A percentile compares a stretch with the other conserved stretches of the same genome.
Conservation (phyloP, 2,888 invertebrate species). For the Hypomecis atomaria region DNA sequence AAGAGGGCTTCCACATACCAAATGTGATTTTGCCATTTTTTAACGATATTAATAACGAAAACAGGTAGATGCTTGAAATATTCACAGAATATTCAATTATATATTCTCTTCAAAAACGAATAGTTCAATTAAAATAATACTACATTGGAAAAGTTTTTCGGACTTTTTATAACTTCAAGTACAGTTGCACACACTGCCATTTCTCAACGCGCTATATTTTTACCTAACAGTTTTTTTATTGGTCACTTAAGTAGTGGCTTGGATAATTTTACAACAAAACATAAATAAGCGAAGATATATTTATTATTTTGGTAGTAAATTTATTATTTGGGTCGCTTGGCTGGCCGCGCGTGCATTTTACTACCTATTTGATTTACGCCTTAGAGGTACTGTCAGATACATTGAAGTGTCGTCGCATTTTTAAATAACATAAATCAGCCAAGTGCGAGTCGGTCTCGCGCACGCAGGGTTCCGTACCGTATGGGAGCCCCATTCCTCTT, state of each 20-base stretch:
- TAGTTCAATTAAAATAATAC: too few relatives aligned
- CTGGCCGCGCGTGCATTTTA: slow-evolving; percentile 35
- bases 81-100: too few relatives aligned
- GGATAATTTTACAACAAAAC: slow-evolving; percentile 34
- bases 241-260: slow-evolving; percentile 25
- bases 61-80: too few relatives aligned
- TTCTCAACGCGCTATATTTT: slow-evolving; percentile 14
- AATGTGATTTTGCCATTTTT: too few relatives aligned
- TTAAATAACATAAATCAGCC: too few relatives aligned
- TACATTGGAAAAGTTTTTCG: too few relatives aligned
- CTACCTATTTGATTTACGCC: slow-evolving; percentile 37
- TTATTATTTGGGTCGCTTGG: slow-evolving; percentile 37
- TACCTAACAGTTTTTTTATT: slow-evolving; percentile 36
- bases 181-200: slow-evolving; percentile 12
- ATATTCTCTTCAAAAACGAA: too few relatives aligned
- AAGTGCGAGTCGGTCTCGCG: too few relatives aligned
- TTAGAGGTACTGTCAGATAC: slow-evolving; percentile 9
- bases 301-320: slow-evolving; percentile 38
- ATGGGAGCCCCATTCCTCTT: too few relatives aligned
- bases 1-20: too few relatives aligned
- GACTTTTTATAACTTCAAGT: slow-evolving; percentile 10
- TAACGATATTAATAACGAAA: too few relatives aligned
- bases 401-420: neutral
- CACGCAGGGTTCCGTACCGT: too few relatives aligned
- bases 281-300: slow-evolving; percentile 36